Conservation (phyloP, 2,888 invertebrate species). For the Vannuccia rotundouncinata region DNA sequence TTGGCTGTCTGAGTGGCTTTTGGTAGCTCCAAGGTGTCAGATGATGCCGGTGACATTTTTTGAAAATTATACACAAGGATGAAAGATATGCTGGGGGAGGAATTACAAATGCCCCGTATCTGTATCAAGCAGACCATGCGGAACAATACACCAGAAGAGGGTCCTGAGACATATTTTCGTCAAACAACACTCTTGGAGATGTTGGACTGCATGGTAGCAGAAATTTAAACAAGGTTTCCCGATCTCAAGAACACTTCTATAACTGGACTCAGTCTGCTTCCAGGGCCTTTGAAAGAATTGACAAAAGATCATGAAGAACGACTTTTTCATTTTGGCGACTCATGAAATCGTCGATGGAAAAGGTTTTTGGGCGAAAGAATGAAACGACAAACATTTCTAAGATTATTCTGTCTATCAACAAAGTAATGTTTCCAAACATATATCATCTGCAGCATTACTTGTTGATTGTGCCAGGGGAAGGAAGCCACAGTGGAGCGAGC, state of each 20-base stretch:
- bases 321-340: neutral
- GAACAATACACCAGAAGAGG: too few species aligned
- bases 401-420: conserved; percentile 12
- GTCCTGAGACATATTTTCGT: neutral
- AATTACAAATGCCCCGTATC: too few species aligned
- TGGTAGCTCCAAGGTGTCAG: too few species aligned
- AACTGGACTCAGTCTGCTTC: conserved; percentile 5
- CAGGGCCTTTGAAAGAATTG: conserved; percentile 1
- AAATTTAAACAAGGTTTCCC: neutral
- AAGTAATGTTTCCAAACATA: conserved; percentile 20
- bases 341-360: neutral
- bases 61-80: too few species aligned
- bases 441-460: neutral
- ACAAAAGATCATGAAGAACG: neutral
- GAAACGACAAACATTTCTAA: neutral
- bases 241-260: neutral
- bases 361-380: neutral
- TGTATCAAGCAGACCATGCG: too few species aligned
- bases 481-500: neutral
- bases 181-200: neutral
- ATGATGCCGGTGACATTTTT: too few species aligned
- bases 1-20: too few species aligned
- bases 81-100: too few species aligned
- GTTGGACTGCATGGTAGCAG: conserved; percentile 15
- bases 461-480: neutral